phyloP scores from a whole-genome alignment of 2,113 vertebrate species.

The Recurvirostra avosetta region DNA sequence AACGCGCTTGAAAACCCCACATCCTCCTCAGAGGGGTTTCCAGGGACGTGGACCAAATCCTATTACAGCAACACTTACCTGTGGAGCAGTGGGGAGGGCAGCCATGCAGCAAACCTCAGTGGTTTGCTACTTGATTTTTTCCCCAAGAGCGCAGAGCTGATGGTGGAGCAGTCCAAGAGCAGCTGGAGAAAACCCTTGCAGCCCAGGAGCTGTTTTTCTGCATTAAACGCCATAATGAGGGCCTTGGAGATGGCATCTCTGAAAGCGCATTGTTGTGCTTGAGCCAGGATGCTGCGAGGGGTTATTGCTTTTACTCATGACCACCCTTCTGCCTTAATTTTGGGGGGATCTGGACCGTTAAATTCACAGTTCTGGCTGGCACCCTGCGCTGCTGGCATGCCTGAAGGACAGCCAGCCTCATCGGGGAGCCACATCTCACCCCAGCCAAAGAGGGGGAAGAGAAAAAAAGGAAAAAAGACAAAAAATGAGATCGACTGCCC shows the following conservation, averaged over 20 bases:
- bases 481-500: fast-evolving
- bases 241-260: background rate
- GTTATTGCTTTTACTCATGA: fast-evolving
- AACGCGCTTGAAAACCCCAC: constrained; percentile 17
- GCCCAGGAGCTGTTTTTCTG: background rate
- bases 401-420: background rate
- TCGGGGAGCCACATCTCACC: fast-evolving
- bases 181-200: background rate
- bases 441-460: background rate
- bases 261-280: fast-evolving
- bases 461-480: background rate
- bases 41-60: constrained; percentile 42
- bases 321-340: background rate
- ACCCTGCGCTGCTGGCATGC: background rate
- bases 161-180: background rate
- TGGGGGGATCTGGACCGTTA: background rate
- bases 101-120: constrained; percentile 50
- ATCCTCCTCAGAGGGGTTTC: background rate
- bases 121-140: constrained; percentile 38
- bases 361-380: fast-evolving
- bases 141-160: background rate
- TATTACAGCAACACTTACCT: constrained; percentile 44
- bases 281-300: fast-evolving
- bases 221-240: background rate
- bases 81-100: constrained; percentile 36